Conservation (phyloP, 2,797 vertebrate genomes). For the Parotocinclus haroldoi region DNA sequence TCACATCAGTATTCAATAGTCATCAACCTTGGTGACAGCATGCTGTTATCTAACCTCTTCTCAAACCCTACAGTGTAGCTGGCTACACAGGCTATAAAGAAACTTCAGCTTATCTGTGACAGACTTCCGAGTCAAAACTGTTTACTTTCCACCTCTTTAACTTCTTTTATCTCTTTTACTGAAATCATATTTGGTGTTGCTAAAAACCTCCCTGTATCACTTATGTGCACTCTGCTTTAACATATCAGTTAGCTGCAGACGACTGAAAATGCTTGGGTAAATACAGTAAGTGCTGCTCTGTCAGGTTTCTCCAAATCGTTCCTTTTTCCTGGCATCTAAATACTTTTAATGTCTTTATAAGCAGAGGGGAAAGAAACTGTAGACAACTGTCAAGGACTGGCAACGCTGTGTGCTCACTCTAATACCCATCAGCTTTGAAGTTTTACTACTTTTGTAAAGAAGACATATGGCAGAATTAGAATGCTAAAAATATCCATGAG, state of each 20-base stretch:
- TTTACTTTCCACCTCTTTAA: conserved; percentile 26
- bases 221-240: conserved; percentile 4
- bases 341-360: background rate
- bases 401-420: conserved; percentile 19
- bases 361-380: background rate
- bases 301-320: conserved; percentile 1
- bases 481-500: conserved; percentile 30
- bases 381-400: conserved; percentile 17
- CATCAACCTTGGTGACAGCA: conserved; percentile 38
- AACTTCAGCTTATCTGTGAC: conserved; percentile 43
- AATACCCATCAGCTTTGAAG: conserved; percentile 44
- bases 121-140: conserved; percentile 34
- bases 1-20: conserved; percentile 45
- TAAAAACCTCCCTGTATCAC: background rate
- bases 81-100: conserved; percentile 26
- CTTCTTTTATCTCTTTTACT: conserved; percentile 1
- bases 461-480: conserved; percentile 33
- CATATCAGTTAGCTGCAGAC: conserved; percentile 15
- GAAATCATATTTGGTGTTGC: background rate
- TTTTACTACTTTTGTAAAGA: conserved; percentile 26
- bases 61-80: conserved; percentile 27
- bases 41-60: conserved; percentile 41
- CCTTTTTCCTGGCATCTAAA: conserved; percentile 5
- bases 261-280: background rate
- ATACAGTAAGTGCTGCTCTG: conserved; percentile 5